Evolutionary conservation across 2,113 vertebrate genomes (phyloP), one percentile per base, ranked within the genome.

Genomic region (Pseudopodoces humilis): DNA sequence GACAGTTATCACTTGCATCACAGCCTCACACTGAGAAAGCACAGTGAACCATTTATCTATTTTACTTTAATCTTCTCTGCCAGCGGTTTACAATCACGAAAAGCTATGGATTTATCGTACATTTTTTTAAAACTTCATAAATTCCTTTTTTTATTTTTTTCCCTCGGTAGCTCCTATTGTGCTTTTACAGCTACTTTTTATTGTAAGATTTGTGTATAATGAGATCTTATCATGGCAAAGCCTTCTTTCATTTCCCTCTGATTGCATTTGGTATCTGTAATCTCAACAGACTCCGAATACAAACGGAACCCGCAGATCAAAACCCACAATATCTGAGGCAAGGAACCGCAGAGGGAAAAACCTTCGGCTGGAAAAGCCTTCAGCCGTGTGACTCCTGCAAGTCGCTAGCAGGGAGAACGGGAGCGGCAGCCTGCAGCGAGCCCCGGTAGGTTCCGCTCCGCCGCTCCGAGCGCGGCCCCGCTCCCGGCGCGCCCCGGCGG

Each of bases 371-470:
- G 25, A 18, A 19, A 31, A 31, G 2, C 33, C 44, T 19, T 27
- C 13, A 31, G 41, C 41, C 3, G 8, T 1, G 41, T 11, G 65
- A 8, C 31, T 11, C 3, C 46, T 25, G 70, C 37, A 41, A 8
- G 33, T 2, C 4, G 44, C 6, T 20, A 3, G 2, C 9, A 14
- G 33, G 3, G 25, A 4, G 4, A 8, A 2, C 33, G 30, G 55
- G 21, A 11, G 43, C 43, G 43, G 1, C 7, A 15, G 39, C 22
- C 47, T 0, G 15, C n/a, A 2, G 11, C 0, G 13, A 25, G 37
- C 14, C 11, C 23, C 0, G 9, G 9, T 0, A 5, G 18, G 43
- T 1, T 16, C n/a, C 3, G 11, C 7, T 13, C 9, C 3, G 0
- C 41, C 0, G 1, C 15, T 2, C 13, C n/a, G 15, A 15, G 70